A percentile compares a stretch with the other conserved stretches of the same genome.
Conservation (phyloP, 2,797 vertebrate genomes). For the Pseudochaenichthys georgianus region DNA sequence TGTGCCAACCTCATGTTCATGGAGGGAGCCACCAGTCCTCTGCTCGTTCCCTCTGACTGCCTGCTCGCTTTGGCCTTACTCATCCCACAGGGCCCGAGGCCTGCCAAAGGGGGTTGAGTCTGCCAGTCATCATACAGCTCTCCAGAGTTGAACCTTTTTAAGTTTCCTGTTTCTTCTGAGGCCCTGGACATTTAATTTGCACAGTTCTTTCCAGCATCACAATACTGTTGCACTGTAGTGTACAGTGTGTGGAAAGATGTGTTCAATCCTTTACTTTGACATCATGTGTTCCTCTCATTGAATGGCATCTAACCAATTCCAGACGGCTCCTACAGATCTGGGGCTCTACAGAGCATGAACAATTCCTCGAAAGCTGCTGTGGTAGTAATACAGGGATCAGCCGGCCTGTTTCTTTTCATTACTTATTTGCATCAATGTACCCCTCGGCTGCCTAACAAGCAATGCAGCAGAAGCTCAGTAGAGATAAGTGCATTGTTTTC, state of each 20-base stretch:
- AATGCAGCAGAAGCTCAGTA: slow-evolving; percentile 80
- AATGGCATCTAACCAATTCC: slow-evolving; percentile 69
- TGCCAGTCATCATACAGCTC: slow-evolving; percentile 62
- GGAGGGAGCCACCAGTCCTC: slow-evolving; percentile 63
- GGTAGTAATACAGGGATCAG: slow-evolving; percentile 74
- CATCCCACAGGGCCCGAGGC: slow-evolving; percentile 64
- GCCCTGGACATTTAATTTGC: slow-evolving; percentile 55
- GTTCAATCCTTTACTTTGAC: slow-evolving; percentile 69
- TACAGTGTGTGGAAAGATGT: slow-evolving; percentile 78
- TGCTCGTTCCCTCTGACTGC: slow-evolving; percentile 70
- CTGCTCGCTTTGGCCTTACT: slow-evolving; percentile 78
- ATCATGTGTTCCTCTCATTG: slow-evolving; percentile 58
- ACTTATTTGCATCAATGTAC: slow-evolving; percentile 79
- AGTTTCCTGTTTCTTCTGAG: slow-evolving; percentile 49
- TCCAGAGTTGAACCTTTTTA: slow-evolving; percentile 51
- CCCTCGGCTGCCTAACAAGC: slow-evolving; percentile 81
- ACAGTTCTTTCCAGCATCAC: slow-evolving; percentile 68
- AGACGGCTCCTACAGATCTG: slow-evolving; percentile 58
- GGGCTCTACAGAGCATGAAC: slow-evolving; percentile 67
- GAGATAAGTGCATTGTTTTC: slow-evolving; percentile 88
- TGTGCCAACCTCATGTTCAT: slow-evolving; percentile 59
- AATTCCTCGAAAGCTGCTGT: slow-evolving; percentile 73
- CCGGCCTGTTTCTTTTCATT: slow-evolving; percentile 77
- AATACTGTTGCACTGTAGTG: slow-evolving; percentile 79
- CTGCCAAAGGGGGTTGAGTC: slow-evolving; percentile 68